Evolutionary conservation across 2,113 vertebrate genomes (phyloP).

Genomic region (Myocastor coypus): DNA sequence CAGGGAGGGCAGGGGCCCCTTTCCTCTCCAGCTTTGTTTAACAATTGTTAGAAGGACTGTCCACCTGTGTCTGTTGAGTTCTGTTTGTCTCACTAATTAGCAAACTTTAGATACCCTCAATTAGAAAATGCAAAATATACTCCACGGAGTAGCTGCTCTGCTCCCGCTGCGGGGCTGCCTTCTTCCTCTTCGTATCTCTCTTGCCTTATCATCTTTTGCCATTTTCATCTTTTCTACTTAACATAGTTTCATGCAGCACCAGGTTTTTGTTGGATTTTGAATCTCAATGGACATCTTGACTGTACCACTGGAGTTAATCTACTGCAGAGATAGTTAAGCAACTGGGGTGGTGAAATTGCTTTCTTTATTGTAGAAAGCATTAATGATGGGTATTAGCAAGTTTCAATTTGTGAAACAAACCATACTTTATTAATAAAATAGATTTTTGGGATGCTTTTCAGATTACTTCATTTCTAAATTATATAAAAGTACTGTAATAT

Average conservation of each 20-base stretch:
- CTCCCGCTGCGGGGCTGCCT: not conserved
- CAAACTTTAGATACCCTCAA: conserved; percentile 22
- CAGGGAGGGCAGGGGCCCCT: not conserved
- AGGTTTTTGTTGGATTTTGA: conserved; percentile 64
- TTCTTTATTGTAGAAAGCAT: conserved; percentile 52
- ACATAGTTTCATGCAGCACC: conserved; percentile 39
- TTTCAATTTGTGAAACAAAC: conserved; percentile 39
- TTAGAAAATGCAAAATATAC: conserved; percentile 30
- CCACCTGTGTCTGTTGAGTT: not conserved
- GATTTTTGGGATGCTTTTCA: not conserved
- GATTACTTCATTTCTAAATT: conserved; percentile 39
- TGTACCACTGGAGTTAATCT: conserved; percentile 72
- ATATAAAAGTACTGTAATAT: not conserved
- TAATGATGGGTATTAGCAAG: conserved; percentile 13
- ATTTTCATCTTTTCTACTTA: not conserved
- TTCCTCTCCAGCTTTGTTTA: not conserved
- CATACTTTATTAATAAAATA: not conserved
- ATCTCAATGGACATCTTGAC: conserved; percentile 76
- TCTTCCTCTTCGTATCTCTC: not conserved
- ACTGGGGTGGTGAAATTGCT: not conserved
- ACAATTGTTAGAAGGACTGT: not conserved
- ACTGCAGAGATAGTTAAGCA: conserved; percentile 32
- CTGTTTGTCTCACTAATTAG: conserved; percentile 59
- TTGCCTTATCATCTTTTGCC: not conserved
- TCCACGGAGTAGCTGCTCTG: not conserved